Percentiles rank a stretch among this genome's conserved stretches.
Evolutionary conservation across 2,888 invertebrate species (phyloP).

Genomic region (Cryptocephalus primarius): DNA sequence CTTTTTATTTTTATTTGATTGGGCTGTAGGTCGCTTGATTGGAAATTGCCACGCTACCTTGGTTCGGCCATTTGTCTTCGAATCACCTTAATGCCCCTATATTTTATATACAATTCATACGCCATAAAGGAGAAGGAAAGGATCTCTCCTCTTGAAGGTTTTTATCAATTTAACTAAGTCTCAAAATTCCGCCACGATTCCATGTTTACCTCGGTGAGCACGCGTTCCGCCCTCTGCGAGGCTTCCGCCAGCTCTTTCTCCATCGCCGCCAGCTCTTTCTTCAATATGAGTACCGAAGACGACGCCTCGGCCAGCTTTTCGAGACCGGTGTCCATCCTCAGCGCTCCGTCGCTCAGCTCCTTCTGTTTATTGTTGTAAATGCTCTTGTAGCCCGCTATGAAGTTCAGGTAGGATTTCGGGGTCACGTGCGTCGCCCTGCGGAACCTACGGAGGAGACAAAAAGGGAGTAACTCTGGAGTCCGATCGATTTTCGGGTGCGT

Average conservation of each 20-base stretch:
- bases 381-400: constrained; percentile 89
- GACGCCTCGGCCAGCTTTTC: constrained; percentile 94
- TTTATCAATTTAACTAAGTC: not conserved
- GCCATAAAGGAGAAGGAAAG: too few relatives aligned
- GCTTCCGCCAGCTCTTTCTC: constrained; percentile 89
- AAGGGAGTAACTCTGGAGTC: not conserved
- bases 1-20: too few relatives aligned
- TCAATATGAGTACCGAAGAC: constrained; percentile 81
- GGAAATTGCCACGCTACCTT: too few relatives aligned
- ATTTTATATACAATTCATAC: too few relatives aligned
- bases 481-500: constrained; percentile 7
- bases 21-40: too few relatives aligned
- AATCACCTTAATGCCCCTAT: too few relatives aligned
- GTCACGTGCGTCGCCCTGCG: constrained; percentile 92
- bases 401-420: constrained; percentile 92
- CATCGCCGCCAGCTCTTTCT: constrained; percentile 87
- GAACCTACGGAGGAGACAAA: constrained; percentile 45
- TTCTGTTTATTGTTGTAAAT: constrained; percentile 84
- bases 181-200: not conserved
- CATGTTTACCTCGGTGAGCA: constrained; percentile 52
- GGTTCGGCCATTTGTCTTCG: too few relatives aligned
- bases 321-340: constrained; percentile 90
- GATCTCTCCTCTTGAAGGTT: too few relatives aligned
- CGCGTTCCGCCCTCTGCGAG: constrained; percentile 82
- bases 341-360: constrained; percentile 81